phyloP scores from a whole-genome alignment of 2,113 vertebrate genomes.

The Pygoscelis antarcticus region DNA sequence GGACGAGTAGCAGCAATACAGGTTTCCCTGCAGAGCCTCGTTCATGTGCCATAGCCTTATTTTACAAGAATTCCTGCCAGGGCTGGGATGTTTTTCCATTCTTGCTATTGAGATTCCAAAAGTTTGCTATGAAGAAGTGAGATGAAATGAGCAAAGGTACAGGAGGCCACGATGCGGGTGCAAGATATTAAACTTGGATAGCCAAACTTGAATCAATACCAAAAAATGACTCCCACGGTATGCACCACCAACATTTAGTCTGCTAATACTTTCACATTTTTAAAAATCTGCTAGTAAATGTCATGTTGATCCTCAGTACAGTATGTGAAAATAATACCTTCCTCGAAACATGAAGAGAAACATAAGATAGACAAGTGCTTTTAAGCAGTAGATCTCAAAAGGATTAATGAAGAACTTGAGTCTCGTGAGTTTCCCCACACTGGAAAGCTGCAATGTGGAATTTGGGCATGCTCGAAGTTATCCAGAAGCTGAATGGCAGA shows the following conservation, averaged over 20 bases:
- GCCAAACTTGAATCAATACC: not conserved
- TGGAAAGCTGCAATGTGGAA: not conserved
- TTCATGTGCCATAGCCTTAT: not conserved
- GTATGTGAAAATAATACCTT: not conserved
- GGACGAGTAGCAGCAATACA: fast-evolving
- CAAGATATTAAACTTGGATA: not conserved
- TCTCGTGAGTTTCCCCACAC: not conserved
- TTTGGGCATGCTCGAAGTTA: not conserved
- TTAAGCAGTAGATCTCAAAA: not conserved
- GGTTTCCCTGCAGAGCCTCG: not conserved
- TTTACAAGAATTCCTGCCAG: not conserved
- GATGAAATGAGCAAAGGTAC: not conserved
- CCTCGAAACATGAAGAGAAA: not conserved
- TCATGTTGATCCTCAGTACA: not conserved
- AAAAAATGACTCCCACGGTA: not conserved
- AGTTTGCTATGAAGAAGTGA: not conserved
- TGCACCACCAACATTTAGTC: not conserved
- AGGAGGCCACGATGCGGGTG: not conserved
- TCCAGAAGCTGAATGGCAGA: not conserved
- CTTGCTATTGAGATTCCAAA: not conserved
- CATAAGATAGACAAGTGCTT: not conserved
- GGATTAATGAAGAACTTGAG: not conserved
- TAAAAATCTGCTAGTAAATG: not conserved
- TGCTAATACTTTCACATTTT: not conserved
- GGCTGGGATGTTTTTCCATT: not conserved